These are phyloP conservation scores for Pedionomus torquatus DNA, from an alignment of 2,113 vertebrate species.

Conservation along the genomic window DNA sequence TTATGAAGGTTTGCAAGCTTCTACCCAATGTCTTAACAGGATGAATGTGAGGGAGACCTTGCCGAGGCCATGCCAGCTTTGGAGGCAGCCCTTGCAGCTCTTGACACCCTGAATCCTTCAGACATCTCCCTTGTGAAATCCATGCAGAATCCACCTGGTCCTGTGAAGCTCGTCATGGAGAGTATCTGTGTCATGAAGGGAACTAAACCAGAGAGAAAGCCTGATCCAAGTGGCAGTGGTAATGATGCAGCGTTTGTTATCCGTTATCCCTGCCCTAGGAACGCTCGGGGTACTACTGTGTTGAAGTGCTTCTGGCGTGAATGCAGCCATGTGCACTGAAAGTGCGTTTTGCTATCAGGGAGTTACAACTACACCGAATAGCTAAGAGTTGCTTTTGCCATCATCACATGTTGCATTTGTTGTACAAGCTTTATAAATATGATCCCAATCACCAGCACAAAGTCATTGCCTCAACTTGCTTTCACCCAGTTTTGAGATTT, in stretches of 20 bases:
- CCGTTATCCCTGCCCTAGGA: neutral
- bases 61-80: constrained; percentile 91
- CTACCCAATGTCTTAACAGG: constrained; percentile 70
- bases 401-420: neutral
- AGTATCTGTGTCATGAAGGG: constrained; percentile 93
- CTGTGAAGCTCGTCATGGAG: constrained; percentile 94
- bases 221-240: constrained; percentile 88
- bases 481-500: neutral
- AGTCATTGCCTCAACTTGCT: neutral
- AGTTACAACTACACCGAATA: neutral
- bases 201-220: constrained; percentile 88
- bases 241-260: constrained; percentile 2
- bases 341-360: neutral
- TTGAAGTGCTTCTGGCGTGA: neutral
- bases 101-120: constrained; percentile 88
- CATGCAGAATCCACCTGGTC: constrained; percentile 90
- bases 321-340: neutral
- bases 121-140: constrained; percentile 92
- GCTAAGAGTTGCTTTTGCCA: neutral
- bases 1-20: neutral
- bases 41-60: constrained; percentile 91
- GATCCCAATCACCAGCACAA: neutral
- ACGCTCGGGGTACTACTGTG: neutral
- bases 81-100: constrained; percentile 85
- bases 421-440: neutral